These are phyloP conservation scores for Nycteola revayana DNA, from an alignment of 2,888 invertebrate genomes.

Conservation along the genomic window DNA sequence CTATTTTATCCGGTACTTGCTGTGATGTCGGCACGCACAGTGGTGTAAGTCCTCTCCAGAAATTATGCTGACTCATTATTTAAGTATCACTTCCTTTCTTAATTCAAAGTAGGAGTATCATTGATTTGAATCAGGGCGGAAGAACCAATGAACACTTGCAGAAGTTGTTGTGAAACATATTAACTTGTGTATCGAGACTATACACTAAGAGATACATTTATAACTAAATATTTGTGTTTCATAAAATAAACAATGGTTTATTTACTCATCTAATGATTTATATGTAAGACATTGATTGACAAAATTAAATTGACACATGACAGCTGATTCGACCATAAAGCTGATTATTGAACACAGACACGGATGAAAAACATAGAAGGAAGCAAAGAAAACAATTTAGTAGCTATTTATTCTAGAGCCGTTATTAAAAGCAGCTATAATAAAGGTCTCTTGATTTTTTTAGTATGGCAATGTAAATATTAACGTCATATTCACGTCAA, in stretches of 20 bases:
- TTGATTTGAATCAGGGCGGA: constrained; percentile 37
- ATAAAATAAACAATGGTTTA: constrained; percentile 19
- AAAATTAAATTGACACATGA: constrained; percentile 24
- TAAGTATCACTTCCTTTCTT: constrained; percentile 39
- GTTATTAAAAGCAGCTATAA: too few relatives aligned
- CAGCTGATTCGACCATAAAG: constrained; percentile 24
- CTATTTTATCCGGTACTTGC: constrained; percentile 71
- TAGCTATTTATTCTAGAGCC: too few relatives aligned
- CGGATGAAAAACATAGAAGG: not conserved
- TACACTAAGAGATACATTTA: constrained; percentile 27
- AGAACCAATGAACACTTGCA: constrained; percentile 31
- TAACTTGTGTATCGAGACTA: constrained; percentile 7
- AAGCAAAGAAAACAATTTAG: not conserved
- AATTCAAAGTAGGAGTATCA: constrained; percentile 42
- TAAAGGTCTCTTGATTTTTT: too few relatives aligned
- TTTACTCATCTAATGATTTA: constrained; percentile 21
- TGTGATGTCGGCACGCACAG: constrained; percentile 55
- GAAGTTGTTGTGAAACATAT: constrained; percentile 17
- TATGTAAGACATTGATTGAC: constrained; percentile 19
- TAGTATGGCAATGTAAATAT: constrained; percentile 13
- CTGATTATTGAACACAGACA: constrained; percentile 3
- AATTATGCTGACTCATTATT: constrained; percentile 77
- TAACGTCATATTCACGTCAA: constrained; percentile 39
- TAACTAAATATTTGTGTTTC: constrained; percentile 12
- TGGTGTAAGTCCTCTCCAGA: constrained; percentile 70